Evolutionary conservation across 53 echinoderm and acorn worm genomes (phyloP), one percentile per base, ranked within the genome.

Genomic region (Luidia sarsii): DNA sequence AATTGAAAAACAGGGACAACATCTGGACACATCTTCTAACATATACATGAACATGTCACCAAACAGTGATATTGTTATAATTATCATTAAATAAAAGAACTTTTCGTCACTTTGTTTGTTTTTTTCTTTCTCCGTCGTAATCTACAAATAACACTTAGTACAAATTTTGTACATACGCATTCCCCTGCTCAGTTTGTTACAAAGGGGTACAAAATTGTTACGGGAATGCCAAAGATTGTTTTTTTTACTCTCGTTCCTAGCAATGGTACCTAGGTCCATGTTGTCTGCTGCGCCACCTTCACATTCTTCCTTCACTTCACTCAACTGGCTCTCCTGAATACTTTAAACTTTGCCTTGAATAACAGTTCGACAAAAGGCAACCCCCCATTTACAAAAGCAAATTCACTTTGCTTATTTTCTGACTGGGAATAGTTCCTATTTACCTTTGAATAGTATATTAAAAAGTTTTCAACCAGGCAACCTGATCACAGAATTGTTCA

Each of bases 171-270:
- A 84, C 84, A 80, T 62, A 72, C 72, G 67, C 64, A 72, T 71
- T 63, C 84, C 84, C 73, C 64, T 63, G 71, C 70, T 61, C 39
- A 48, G 72, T 84, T 63, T 72, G 73, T 84, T 50, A 84, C 64
- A 83, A 59, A 70, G 73, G 84, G 84, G 63, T 84, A 84, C 57
- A 84, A 84, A 84, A 84, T 60, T 61, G 77, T 77, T 75, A 77
- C 48, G 61, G 77, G 77, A 77, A 77, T 77, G 77, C 77, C 77
- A 29, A 60, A 60, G 61, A 60, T 38, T 77, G n/a, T n/a, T n/a
- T n/a, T n/a, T n/a, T n/a, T n/a, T n/a, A n/a, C 4, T 41, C 77
- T 77, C 46, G 72, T 72, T 72, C 55, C 56, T 36, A 22, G 54
- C 53, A 39, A 56, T 52, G 43, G 57, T 39, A 74, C 27, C 34